Evolutionary conservation across 2,888 invertebrate species (phyloP).

Genomic region (Hirtodrosophila trivittata): DNA sequence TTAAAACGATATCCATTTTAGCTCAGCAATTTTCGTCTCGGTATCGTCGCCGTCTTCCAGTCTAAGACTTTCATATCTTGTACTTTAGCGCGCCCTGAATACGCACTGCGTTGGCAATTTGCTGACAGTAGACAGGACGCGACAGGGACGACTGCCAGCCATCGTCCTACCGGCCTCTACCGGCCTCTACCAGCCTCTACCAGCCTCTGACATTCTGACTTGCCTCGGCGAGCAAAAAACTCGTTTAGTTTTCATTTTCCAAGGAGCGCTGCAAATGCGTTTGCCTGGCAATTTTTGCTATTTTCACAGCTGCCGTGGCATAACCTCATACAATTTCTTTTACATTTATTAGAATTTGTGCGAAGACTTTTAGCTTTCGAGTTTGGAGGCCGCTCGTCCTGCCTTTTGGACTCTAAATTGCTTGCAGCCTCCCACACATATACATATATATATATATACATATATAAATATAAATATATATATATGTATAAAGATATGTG

Average conservation of each 20-base stretch:
- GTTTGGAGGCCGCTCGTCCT: conserved; percentile 35
- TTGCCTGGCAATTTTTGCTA: conserved; percentile 67
- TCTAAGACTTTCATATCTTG: conserved; percentile 41
- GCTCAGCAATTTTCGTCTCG: conserved; percentile 67
- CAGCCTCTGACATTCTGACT: background rate
- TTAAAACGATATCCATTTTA: conserved; percentile 76
- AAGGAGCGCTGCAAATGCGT: conserved; percentile 61
- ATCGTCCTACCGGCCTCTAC: background rate
- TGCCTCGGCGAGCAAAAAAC: conserved; percentile 52
- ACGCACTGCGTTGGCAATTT: conserved; percentile 73
- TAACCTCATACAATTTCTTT: conserved; percentile 77
- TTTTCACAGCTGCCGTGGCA: conserved; percentile 72
- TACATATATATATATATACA: background rate
- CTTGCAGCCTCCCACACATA: conserved; percentile 8
- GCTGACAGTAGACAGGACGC: conserved; percentile 61
- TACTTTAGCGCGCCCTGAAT: conserved; percentile 34
- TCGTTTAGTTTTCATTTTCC: conserved; percentile 77
- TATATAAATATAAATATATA: no score
- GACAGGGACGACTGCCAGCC: conserved; percentile 5
- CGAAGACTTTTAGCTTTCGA: conserved; percentile 39
- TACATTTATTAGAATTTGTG: conserved; percentile 76
- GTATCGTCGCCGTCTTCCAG: conserved; percentile 24
- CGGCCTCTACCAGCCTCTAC: background rate
- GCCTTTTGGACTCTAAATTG: conserved; percentile 25
- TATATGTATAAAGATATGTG: background rate